Percentiles rank a stretch among this genome's conserved stretches.
Conservation (phyloP, 2,888 invertebrate genomes). For the Asteroscopus sphinx region DNA sequence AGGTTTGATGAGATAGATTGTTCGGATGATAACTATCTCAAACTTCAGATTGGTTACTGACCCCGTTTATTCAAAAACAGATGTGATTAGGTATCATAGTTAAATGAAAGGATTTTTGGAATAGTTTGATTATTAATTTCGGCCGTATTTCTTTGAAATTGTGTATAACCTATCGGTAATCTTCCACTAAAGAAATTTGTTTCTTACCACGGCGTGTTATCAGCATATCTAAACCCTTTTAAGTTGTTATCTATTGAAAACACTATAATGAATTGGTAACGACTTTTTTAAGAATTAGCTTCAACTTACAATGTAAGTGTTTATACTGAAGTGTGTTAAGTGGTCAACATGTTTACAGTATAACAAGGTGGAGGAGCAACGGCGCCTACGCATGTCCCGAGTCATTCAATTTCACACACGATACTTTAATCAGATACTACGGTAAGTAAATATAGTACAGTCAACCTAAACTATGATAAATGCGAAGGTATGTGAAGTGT, state of each 20-base stretch:
- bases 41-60: too few species aligned
- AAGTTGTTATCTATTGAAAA: background rate
- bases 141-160: too few species aligned
- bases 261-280: conserved; percentile 7
- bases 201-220: background rate
- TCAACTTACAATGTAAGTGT: too few species aligned
- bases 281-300: conserved; percentile 4
- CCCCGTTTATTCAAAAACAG: too few species aligned
- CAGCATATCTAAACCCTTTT: background rate
- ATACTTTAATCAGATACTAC: conserved; percentile 2
- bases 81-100: too few species aligned
- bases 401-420: background rate
- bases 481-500: too few species aligned
- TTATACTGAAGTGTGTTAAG: conserved; percentile 12
- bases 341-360: conserved; percentile 20
- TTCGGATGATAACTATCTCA: too few species aligned
- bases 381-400: conserved; percentile 1
- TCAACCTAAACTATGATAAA: too few species aligned
- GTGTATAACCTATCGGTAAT: too few species aligned
- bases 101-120: too few species aligned
- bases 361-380: background rate
- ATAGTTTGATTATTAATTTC: too few species aligned
- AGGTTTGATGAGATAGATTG: too few species aligned
- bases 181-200: background rate
- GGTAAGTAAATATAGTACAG: background rate